These are phyloP conservation scores for Lacerta viridis DNA, from an alignment of 2,797 vertebrate genomes.

Conservation along the genomic window DNA sequence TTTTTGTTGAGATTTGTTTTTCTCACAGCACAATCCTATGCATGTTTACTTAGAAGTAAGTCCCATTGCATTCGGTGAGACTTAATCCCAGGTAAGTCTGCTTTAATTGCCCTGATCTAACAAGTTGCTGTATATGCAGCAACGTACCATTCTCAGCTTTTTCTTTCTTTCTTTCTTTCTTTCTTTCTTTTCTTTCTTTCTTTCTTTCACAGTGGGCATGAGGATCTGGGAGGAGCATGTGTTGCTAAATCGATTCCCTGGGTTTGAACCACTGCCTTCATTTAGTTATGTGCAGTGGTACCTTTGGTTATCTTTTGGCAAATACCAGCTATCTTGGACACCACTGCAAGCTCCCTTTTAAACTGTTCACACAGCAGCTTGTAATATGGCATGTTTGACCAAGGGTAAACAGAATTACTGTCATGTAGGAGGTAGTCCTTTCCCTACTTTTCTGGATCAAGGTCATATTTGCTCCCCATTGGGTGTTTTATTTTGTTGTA, in stretches of 20 bases:
- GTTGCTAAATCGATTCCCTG: not conserved
- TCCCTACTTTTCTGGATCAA: not conserved
- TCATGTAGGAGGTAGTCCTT: too few relatives aligned
- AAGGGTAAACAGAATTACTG: too few relatives aligned
- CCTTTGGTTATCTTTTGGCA: not conserved
- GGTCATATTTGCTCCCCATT: not conserved
- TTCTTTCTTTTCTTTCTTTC: not conserved
- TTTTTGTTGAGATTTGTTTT: not conserved
- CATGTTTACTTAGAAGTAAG: not conserved
- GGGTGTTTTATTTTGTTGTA: not conserved
- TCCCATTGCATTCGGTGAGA: not conserved
- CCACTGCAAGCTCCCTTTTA: not conserved
- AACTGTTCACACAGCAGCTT: not conserved
- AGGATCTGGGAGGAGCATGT: not conserved
- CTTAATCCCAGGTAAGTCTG: not conserved
- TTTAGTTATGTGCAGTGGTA: not conserved
- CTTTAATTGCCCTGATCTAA: not conserved
- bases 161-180: not conserved
- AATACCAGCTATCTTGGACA: not conserved
- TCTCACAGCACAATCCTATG: not conserved
- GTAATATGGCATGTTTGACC: not conserved
- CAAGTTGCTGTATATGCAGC: not conserved
- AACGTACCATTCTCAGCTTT: not conserved
- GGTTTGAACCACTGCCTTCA: too few relatives aligned
- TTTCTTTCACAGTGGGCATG: not conserved